Conservation (phyloP, 2,113 vertebrate genomes). For the Murina feae region DNA sequence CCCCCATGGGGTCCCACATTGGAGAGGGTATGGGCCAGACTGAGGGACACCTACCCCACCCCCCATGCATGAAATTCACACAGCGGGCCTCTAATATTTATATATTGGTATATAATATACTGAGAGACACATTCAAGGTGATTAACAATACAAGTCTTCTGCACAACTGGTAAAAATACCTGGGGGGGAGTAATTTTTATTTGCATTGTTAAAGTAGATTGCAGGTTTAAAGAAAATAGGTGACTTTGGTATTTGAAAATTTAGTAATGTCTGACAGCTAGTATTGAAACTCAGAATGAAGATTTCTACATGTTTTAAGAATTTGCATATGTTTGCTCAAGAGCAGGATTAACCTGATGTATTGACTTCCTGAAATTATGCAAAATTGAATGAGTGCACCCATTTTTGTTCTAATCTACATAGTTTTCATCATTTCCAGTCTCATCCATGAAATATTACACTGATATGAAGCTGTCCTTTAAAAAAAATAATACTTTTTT, state of each 20-base stretch:
- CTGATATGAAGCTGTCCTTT: no score
- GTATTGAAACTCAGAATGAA: not conserved
- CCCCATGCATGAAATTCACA: no score
- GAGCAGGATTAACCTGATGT: not conserved
- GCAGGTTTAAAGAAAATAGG: not conserved
- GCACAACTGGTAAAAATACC: no score
- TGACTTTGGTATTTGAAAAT: not conserved
- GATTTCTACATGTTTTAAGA: not conserved
- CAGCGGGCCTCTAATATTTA: no score
- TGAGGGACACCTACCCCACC: no score
- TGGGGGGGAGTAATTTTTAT: not conserved
- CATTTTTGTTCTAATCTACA: not conserved
- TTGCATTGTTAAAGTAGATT: not conserved
- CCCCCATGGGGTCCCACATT: no score
- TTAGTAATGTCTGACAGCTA: not conserved
- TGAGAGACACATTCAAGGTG: no score
- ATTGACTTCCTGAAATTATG: not conserved
- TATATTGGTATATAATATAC: no score
- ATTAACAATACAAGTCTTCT: not conserved
- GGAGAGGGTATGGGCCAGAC: no score
- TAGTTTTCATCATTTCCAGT: not conserved
- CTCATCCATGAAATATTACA: not conserved
- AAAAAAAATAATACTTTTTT: no score
- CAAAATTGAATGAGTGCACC: not conserved
- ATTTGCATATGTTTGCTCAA: not conserved